Conservation (phyloP, 2,113 vertebrate genomes). For the Ornithorhynchus anatinus region DNA sequence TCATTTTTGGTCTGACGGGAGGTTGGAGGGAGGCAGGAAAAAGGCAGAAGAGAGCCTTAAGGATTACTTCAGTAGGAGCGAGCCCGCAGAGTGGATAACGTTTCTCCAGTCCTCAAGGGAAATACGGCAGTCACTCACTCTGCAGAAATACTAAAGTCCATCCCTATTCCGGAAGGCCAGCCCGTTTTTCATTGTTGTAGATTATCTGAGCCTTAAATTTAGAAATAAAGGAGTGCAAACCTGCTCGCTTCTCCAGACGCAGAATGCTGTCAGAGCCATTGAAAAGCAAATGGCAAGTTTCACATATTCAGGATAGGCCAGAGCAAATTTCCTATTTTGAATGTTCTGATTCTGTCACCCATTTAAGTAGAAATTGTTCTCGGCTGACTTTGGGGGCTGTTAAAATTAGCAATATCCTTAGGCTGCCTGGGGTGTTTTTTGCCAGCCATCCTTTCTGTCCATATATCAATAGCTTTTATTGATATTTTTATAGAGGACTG, state of each 20-base stretch:
- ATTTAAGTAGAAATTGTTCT: not conserved
- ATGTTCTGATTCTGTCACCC: not conserved
- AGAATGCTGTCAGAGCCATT: not conserved
- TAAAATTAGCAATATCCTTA: constrained; percentile 7
- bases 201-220: not conserved
- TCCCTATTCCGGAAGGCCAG: not conserved
- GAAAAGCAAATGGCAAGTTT: not conserved
- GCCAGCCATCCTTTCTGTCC: not conserved
- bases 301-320: not conserved
- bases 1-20: too few species aligned
- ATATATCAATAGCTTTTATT: not conserved
- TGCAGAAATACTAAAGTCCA: not conserved
- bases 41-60: not conserved
- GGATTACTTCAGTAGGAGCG: not conserved
- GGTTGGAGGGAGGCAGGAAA: not conserved
- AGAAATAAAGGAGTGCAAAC: not conserved
- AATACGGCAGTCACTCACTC: not conserved
- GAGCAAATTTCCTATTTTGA: constrained; percentile 6
- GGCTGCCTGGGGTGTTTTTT: constrained; percentile 12
- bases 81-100: not conserved
- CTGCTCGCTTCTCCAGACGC: not conserved
- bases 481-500: constrained; percentile 57
- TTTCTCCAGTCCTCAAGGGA: not conserved
- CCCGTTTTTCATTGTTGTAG: not conserved
- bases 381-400: constrained; percentile 10